phyloP scores from a whole-genome alignment of 2,888 invertebrate species.

The Lochmaea capreae region DNA sequence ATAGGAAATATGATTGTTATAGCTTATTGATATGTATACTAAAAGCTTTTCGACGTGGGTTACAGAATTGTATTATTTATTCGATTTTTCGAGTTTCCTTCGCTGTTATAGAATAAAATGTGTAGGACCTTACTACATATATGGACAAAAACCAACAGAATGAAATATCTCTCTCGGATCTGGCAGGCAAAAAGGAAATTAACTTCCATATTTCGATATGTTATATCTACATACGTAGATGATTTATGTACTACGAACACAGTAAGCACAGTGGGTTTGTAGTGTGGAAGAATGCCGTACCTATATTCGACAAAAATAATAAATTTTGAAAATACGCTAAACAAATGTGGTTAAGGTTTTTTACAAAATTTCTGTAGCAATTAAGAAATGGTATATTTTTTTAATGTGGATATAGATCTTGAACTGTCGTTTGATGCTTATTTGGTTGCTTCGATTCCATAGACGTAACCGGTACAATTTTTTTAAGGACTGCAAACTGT shows the following conservation, averaged over 20 bases:
- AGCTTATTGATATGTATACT: neutral
- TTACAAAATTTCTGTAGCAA: no score
- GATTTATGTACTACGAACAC: conserved; percentile 2
- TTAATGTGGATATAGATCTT: no score
- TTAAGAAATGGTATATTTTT: no score
- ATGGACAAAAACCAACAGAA: conserved; percentile 21
- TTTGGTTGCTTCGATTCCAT: no score
- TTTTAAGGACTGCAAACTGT: no score
- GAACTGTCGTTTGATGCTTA: no score
- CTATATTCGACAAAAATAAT: neutral
- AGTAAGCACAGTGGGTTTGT: neutral
- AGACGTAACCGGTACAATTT: no score
- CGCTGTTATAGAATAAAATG: neutral
- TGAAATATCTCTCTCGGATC: conserved; percentile 17
- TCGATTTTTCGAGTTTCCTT: conserved; percentile 1
- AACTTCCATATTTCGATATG: conserved; percentile 27
- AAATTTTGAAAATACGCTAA: no score
- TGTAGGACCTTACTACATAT: neutral
- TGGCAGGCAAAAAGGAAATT: conserved; percentile 26
- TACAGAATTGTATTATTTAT: conserved; percentile 4
- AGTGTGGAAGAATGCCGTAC: neutral
- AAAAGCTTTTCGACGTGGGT: neutral
- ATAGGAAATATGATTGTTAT: neutral
- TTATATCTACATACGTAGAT: conserved; percentile 13
- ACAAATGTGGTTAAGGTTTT: neutral